Conservation (phyloP, 2,113 vertebrate genomes). For the Ctenomys sociabilis region DNA sequence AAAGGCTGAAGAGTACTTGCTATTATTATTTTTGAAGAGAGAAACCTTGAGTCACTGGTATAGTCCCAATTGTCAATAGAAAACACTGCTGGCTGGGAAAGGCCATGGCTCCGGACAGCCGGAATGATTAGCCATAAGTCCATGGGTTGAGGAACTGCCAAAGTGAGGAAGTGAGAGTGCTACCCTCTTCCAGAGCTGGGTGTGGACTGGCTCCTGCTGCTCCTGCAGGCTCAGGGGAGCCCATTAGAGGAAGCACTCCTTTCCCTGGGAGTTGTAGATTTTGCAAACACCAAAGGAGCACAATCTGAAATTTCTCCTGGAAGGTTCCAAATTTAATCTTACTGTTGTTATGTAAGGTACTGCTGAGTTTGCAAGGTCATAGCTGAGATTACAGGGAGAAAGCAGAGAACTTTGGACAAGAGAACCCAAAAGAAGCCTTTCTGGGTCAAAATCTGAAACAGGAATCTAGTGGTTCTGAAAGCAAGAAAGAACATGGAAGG, state of each 20-base stretch:
- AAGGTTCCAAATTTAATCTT: slow-evolving; percentile 58
- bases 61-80: background rate
- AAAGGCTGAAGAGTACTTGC: background rate
- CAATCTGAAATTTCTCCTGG: slow-evolving; percentile 48
- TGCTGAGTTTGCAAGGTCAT: slow-evolving; percentile 28
- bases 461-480: background rate
- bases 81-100: slow-evolving; percentile 26
- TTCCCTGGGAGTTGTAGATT: slow-evolving; percentile 55
- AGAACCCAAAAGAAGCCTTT: background rate
- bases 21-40: background rate
- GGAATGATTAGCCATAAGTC: background rate
- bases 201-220: background rate
- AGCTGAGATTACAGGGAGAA: slow-evolving; percentile 36
- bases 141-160: background rate
- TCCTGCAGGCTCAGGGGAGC: background rate
- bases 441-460: background rate
- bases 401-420: background rate
- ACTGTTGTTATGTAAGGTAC: background rate
- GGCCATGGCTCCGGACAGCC: background rate
- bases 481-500: background rate
- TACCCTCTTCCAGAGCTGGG: background rate
- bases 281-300: slow-evolving; percentile 47
- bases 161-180: background rate
- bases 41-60: slow-evolving; percentile 61
- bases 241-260: slow-evolving; percentile 38